Conservation (phyloP, 2,888 invertebrate species). For the Brachyopa scutellaris region DNA sequence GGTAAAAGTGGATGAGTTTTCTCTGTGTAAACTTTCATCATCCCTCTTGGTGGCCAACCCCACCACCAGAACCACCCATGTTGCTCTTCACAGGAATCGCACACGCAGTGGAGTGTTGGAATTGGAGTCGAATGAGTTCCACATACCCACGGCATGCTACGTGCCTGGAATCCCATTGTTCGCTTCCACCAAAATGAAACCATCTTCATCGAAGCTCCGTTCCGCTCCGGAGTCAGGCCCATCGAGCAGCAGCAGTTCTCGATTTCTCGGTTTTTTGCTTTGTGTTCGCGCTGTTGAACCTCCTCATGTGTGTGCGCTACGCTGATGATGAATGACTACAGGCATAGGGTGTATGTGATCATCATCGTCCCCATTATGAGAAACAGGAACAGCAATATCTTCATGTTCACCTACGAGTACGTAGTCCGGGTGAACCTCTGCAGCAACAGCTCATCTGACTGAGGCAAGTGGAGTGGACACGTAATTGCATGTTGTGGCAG, state of each 20-base stretch:
- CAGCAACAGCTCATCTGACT: conserved; percentile 51
- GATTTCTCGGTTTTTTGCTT: conserved; percentile 51
- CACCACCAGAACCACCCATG: not conserved
- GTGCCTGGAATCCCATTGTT: conserved; percentile 71
- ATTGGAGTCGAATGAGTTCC: conserved; percentile 60
- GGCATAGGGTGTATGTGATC: conserved; percentile 59
- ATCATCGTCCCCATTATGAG: conserved; percentile 44
- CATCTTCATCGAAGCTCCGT: conserved; percentile 32
- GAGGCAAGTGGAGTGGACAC: conserved; percentile 71
- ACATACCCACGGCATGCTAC: conserved; percentile 55
- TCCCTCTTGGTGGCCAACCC: conserved; percentile 24
- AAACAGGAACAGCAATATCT: conserved; percentile 60
- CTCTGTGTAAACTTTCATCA: conserved; percentile 50
- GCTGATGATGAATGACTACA: conserved; percentile 62
- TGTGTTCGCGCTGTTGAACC: conserved; percentile 32
- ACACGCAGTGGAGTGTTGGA: conserved; percentile 43
- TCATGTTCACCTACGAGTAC: conserved; percentile 46
- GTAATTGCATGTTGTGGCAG: conserved; percentile 70
- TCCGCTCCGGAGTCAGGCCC: not conserved
- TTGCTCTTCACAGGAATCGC: not conserved
- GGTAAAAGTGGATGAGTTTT: conserved; percentile 27
- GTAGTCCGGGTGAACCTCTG: not conserved
- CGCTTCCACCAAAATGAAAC: conserved; percentile 59
- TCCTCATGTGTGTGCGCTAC: conserved; percentile 46
- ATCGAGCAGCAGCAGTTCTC: conserved; percentile 31